A percentile compares a stretch with the other conserved stretches of the same genome.
phyloP scores from a whole-genome alignment of 1,140 invertebrate species.

The Monomorium pharaonis region DNA sequence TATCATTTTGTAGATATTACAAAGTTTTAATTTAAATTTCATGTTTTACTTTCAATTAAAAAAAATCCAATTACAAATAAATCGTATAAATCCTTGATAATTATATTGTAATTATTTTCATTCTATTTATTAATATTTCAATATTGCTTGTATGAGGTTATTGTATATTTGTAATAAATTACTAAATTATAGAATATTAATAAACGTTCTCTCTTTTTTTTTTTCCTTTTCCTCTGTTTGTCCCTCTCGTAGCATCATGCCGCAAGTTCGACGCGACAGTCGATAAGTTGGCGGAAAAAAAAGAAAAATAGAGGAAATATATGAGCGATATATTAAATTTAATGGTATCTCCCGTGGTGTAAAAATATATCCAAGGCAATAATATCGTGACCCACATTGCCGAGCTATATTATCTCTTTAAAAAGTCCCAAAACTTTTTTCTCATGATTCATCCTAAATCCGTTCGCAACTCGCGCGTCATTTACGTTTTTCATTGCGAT shows the following conservation, averaged over 20 bases:
- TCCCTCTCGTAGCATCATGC: not conserved
- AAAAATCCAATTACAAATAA: not conserved
- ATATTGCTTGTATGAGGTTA: not conserved
- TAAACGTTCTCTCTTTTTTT: not conserved
- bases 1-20: too few species aligned
- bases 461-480: slow-evolving; percentile 26
- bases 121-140: not conserved
- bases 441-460: slow-evolving; percentile 47
- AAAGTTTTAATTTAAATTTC: not conserved
- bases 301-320: not conserved
- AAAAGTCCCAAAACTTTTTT: slow-evolving; percentile 54
- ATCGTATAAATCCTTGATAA: not conserved
- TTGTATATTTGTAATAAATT: not conserved
- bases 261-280: not conserved
- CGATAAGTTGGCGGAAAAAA: slow-evolving; percentile 14
- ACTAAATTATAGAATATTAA: slow-evolving; percentile 7
- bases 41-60: not conserved
- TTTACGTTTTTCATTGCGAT: slow-evolving; percentile 44
- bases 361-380: slow-evolving; percentile 51
- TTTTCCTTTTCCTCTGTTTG: not conserved
- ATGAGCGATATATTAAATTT: slow-evolving; percentile 53
- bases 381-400: slow-evolving; percentile 56
- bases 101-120: not conserved
- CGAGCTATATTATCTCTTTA: slow-evolving; percentile 60
- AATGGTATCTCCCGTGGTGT: slow-evolving; percentile 47